Evolutionary conservation across 2,113 vertebrate species (phyloP).

Genomic region (Ictidomys tridecemlineatus): DNA sequence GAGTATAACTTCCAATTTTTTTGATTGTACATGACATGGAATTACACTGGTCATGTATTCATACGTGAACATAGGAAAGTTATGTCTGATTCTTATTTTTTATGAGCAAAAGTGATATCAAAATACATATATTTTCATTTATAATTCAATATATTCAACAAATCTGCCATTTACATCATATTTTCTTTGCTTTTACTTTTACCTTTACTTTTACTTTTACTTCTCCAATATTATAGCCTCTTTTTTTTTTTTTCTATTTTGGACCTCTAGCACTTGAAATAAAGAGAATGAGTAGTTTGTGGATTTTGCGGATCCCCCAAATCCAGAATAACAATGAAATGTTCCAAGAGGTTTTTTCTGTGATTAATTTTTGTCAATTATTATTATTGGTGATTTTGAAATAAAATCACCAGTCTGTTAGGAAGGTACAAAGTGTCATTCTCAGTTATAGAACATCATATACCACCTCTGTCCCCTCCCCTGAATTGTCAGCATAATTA

Average conservation of each 20-base stretch:
- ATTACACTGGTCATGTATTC: too few relatives aligned
- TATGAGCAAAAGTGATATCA: neutral
- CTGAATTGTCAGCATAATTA: neutral
- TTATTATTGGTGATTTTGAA: too few relatives aligned
- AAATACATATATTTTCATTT: neutral
- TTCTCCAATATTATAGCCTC: neutral
- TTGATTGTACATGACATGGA: too few relatives aligned
- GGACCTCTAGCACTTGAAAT: neutral
- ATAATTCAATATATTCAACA: neutral
- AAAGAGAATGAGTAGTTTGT: neutral
- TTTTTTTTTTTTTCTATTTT: neutral
- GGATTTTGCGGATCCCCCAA: fast-evolving
- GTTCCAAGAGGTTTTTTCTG: too few relatives aligned
- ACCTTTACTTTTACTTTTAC: neutral
- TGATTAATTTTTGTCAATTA: too few relatives aligned
- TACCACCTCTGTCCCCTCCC: fast-evolving
- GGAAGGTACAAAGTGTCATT: fast-evolving
- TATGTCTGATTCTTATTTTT: too few relatives aligned
- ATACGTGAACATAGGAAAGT: too few relatives aligned
- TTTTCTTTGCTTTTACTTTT: neutral
- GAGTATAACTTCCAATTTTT: too few relatives aligned
- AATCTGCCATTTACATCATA: fast-evolving
- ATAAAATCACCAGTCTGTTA: neutral
- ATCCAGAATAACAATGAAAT: too few relatives aligned
- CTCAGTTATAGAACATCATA: neutral